Conservation (phyloP, 2,113 vertebrate genomes). For the human region GRCh38 chr5:83068001-83068500, state of each 20-base stretch:
- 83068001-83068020: background rate
- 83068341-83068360: background rate
- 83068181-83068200: background rate
- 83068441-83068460: background rate
- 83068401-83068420: background rate
- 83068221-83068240: background rate
- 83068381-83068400: background rate
- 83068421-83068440: background rate
- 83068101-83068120: background rate
- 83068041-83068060: background rate
- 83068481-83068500: background rate
- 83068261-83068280: background rate
- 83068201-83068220: background rate
- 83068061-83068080: conserved; percentile 8
- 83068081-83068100: background rate
- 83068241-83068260: background rate
- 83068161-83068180: conserved; percentile 20
- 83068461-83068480: background rate
- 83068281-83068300: background rate
- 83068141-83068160: background rate
- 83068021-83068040: background rate
- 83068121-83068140: background rate
- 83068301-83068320: background rate
- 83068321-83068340: background rate
- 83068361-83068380: background rate